Base-by-base conservation (phyloP, 92 coral and sea anemone genomes). In the Porites evermanni region DNA sequence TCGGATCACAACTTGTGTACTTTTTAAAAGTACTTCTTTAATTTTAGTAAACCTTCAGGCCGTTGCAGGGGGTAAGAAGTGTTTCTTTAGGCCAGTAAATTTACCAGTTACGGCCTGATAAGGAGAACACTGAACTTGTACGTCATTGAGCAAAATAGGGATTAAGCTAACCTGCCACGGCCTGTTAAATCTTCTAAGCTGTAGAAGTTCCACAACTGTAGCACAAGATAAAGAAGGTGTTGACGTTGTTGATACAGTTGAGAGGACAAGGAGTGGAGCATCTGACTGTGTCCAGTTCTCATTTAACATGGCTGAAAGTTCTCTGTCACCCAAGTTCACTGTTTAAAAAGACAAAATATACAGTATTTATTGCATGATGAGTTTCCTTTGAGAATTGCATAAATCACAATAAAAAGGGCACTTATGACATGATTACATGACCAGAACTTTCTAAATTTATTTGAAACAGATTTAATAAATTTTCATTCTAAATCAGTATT, bases 221-320 rank as follows among this genome's bases (percentile, higher is more conserved):
- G 94, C 94, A 85, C 99, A 95, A 19, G 95, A 84, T 78, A 93
- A 87, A 11, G 91, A 76, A 26, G 89, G 77, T 14, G 95, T 84
- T 16, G 79, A 78, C 67, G 82, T 63, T 70, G 53, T 86, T 76
- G 93, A 87, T 68, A 89, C 92, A 86, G 96, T 91, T 8, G 97
- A 91, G 17, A 96, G 88, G n/a, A 96, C 96, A 18, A 96, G 70
- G 84, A 96, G 90, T 51, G 99, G 99, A 16, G 91, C 95, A 72
- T 84, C 91, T 64, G 94, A 72, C 72, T 81, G 88, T 53, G 98
- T 89, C 98, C 98, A 94, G 86, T 87, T 95, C 59, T 93, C 92
- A 82, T 96, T 95, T 98, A 96, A 91, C 94, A 96, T 86, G 72
- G 99, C 94, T 59, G 87, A 79, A 17, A 96, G 88, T 69, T 95